These are phyloP conservation scores for Montipora capricornis DNA, from an alignment of 64 coral and sea anemone genomes.

Conservation along the genomic window DNA sequence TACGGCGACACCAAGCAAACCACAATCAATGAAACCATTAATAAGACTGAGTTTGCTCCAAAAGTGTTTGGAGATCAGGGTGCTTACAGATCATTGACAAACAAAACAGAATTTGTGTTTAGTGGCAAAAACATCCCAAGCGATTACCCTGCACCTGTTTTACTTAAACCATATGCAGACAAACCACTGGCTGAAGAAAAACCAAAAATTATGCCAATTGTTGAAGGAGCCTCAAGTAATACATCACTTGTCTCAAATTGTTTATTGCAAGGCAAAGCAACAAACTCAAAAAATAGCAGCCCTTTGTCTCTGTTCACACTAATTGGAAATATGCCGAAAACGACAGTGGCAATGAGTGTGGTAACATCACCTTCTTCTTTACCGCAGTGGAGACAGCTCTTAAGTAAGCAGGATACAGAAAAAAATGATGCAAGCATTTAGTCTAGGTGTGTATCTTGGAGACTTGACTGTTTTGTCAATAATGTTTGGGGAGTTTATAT, in stretches of 20 bases:
- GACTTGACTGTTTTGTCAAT: not conserved
- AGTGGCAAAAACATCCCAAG: not conserved
- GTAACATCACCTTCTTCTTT: not conserved
- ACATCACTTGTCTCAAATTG: not conserved
- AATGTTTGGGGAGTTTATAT: too few species aligned
- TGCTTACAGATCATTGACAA: not conserved
- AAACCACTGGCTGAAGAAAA: not conserved
- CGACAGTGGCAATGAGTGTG: not conserved
- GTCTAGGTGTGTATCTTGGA: not conserved
- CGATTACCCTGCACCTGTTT: not conserved
- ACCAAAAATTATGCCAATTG: not conserved
- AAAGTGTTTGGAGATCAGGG: not conserved
- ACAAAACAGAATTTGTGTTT: not conserved
- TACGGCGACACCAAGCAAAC: not conserved
- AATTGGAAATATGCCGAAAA: not conserved
- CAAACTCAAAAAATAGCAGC: not conserved
- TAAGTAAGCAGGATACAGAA: not conserved
- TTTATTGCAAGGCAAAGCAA: not conserved
- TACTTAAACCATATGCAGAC: not conserved
- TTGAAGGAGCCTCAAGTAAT: not conserved
- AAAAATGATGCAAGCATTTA: not conserved
- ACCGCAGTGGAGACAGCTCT: conserved; percentile 23
- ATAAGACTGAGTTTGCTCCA: not conserved
- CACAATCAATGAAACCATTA: not conserved
- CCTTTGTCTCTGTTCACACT: not conserved